Evolutionary conservation across 2,888 invertebrate species (phyloP).

Genomic region (Orchestes rusci): DNA sequence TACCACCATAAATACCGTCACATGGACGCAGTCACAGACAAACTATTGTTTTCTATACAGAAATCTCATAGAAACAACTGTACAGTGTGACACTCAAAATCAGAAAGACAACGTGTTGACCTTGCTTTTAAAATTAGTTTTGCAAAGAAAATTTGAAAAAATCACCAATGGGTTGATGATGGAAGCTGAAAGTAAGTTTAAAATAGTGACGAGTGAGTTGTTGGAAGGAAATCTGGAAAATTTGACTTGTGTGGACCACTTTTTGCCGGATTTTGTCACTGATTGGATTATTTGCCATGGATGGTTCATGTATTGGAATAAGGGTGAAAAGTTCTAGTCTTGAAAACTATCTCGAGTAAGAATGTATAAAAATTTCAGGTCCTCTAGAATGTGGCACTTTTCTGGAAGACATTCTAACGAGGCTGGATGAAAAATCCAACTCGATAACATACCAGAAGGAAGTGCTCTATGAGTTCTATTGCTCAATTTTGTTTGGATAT

Average conservation of each 20-base stretch:
- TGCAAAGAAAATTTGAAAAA: conserved; percentile 27
- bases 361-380: no score
- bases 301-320: conserved; percentile 45
- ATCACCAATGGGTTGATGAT: conserved; percentile 32
- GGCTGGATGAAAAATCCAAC: conserved; percentile 29
- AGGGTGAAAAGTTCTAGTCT: conserved; percentile 11
- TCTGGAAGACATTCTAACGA: conserved; percentile 36
- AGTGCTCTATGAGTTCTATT: conserved; percentile 43
- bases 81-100: conserved; percentile 25
- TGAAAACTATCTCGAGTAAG: no score
- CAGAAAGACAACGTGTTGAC: conserved; percentile 31
- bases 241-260: conserved; percentile 38
- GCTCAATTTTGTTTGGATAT: conserved; percentile 39
- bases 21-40: conserved; percentile 31
- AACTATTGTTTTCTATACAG: conserved; percentile 43
- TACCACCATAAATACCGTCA: conserved; percentile 31
- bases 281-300: conserved; percentile 50
- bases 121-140: conserved; percentile 32
- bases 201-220: conserved; percentile 35
- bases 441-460: conserved; percentile 39
- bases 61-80: conserved; percentile 34
- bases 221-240: conserved; percentile 29
- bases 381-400: conserved; percentile 38
- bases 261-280: conserved; percentile 47
- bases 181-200: conserved; percentile 37